Base-by-base conservation (phyloP, 2,888 invertebrate genomes). In the Hemistola chrysoprasaria region DNA sequence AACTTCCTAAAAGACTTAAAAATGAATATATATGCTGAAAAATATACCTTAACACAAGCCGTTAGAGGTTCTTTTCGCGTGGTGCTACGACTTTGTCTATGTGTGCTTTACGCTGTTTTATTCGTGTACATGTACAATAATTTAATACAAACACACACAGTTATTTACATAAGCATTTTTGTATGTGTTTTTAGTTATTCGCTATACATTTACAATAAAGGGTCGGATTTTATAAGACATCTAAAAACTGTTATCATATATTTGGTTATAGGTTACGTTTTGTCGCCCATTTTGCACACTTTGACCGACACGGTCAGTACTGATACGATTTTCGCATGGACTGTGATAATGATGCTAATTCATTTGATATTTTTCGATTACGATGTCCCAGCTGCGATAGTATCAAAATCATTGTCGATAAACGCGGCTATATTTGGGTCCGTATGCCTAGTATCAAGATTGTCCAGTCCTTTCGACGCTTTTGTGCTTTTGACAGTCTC, bases 231-330 rank as follows among this genome's bases (percentile, higher is more conserved):
- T 2, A 43, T 79, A 0, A 91, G 92, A 56, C 94, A 97, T 69
- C 73, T 95, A 0, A 93, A 95, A 74, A 97, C 95, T 0, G 92
- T 95, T 0, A 66, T 95, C 22, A 93, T 96, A 5, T 97, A 97
- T 63, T 71, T 97, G 1, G 92, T 95, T 0, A 94, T 98, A 68
- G 97, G 97, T 1, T 97, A 95, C 65, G 90, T 97, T 36, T 90
- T 98, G 43, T 97, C 98, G 0, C 99, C 98, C 0, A 92, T 98
- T 8, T 80, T 98, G 21, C 96, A 98, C 73, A 98, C 98, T 0
- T 88, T 99, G 32, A 99, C 99, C 0, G 97, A 97, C 71, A 97
- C 98, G 0, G 96, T 99, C 1, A 98, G 98, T 67, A 98, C 98
- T 0, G 98, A 99, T 70, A 98, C 99, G 0, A 98, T 99, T 66